phyloP scores from a whole-genome alignment of 2,888 invertebrate species.

The Morpho helenor region DNA sequence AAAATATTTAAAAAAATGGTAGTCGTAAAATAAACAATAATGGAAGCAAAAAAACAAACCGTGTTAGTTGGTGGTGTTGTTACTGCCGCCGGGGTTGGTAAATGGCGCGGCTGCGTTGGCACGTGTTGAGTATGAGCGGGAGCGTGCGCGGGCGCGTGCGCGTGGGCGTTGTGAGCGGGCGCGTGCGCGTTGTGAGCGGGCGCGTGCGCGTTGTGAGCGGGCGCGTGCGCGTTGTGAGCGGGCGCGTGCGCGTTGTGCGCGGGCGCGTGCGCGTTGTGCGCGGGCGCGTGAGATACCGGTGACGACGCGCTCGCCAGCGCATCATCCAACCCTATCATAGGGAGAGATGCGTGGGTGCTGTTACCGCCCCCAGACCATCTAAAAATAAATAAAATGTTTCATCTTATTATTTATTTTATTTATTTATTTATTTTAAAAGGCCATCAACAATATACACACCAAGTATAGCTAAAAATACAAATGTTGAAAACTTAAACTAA shows the following conservation, averaged over 20 bases:
- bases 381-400: conserved; percentile 12
- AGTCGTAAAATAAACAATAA: no score
- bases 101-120: conserved; percentile 16
- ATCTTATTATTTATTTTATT: no score
- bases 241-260: conserved; percentile 31
- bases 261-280: conserved; percentile 26
- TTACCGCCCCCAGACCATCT: conserved; percentile 83
- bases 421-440: no score
- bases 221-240: conserved; percentile 15
- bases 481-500: no score
- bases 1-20: no score
- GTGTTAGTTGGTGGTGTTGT: conserved; percentile 14
- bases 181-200: conserved; percentile 17
- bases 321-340: conserved; percentile 85
- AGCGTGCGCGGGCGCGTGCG: conserved; percentile 14
- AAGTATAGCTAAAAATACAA: no score
- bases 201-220: conserved; percentile 15
- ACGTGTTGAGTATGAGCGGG: conserved; percentile 18
- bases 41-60: conserved; percentile 7
- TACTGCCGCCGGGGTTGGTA: conserved; percentile 15
- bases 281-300: conserved; percentile 23
- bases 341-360: conserved; percentile 86
- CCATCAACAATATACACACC: no score
- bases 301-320: conserved; percentile 34
- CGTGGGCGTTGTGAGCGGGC: conserved; percentile 13